Evolutionary conservation across 2,888 invertebrate species (phyloP), one percentile per base, ranked within the genome.

Genomic region (Ectobius pallidus): DNA sequence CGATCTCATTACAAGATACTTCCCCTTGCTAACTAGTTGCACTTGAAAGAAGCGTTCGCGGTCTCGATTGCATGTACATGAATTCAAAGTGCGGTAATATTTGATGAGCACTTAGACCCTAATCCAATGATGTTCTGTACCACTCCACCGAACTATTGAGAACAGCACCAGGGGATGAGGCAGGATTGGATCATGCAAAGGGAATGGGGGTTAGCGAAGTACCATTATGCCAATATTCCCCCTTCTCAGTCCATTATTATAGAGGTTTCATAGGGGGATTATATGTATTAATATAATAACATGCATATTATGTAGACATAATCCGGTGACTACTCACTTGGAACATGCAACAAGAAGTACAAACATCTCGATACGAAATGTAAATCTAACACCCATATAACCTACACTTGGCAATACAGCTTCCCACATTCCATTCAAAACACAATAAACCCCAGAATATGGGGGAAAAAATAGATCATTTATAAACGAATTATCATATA

Each of bases 51-150:
- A 63, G 63, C 20, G 52, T 14, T 39, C 6, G 39, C 14, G 39
- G 39, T 39, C 14, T 39, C 39, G 39, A 39, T 27, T 25, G 58
- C 58, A 58, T 58, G 44, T 27, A 18, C 18, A 44, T 65, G 44
- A 65, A 65, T 65, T 44, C 34, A 46, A 58, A 70, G 70, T 67
- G 61, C 58, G 73, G 70, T 67, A 73, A 70, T 73, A 73, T 73
- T 73, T 73, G 73, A 73, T 63, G 73, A 73, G 70, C 73, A 73
- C 73, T 73, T 73, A 70, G 27, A 70, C 44, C 70, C 70, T 70
- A 73, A 73, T 73, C 73, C 73, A 70, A 73, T 73, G 70, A 70
- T 70, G 73, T 70, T 70, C 65, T 70, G 42, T 65, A 30, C 27
- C 58, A 58, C 58, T 58, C 58, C 6, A 58, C 58, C 25, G 55